Conservation (phyloP, 2,888 invertebrate species). For the Dryomyza anilis region DNA sequence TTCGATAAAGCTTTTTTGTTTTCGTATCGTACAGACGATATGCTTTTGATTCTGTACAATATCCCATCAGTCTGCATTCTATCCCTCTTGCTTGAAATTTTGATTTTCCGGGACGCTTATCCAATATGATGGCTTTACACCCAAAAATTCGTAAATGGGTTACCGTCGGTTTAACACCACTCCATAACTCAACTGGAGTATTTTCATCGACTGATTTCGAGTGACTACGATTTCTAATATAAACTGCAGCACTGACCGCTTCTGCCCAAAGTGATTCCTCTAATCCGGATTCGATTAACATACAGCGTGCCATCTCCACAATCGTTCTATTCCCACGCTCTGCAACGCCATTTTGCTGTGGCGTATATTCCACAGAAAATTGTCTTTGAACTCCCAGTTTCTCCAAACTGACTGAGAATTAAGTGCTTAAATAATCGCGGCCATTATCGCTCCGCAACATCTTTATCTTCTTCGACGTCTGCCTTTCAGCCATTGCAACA, state of each 20-base stretch:
- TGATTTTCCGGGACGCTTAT: conserved; percentile 22
- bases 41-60: background rate
- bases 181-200: conserved; percentile 38
- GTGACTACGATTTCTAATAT: conserved; percentile 30
- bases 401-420: conserved; percentile 22
- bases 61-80: conserved; percentile 1
- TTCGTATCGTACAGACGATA: background rate
- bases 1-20: background rate
- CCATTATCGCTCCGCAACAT: conserved; percentile 30
- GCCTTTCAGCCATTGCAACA: conserved; percentile 27
- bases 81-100: background rate
- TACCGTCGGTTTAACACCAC: conserved; percentile 24
- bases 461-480: conserved; percentile 31
- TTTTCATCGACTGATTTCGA: conserved; percentile 20
- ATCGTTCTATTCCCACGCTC: conserved; percentile 33
- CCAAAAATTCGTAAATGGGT: conserved; percentile 27
- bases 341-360: conserved; percentile 35
- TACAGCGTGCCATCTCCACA: conserved; percentile 41
- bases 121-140: too few species aligned
- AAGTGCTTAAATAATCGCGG: conserved; percentile 21
- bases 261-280: conserved; percentile 38
- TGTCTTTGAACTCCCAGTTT: conserved; percentile 19
- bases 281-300: conserved; percentile 38
- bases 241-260: conserved; percentile 29
- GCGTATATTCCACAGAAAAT: conserved; percentile 28